Evolutionary conservation across 2,888 invertebrate species (phyloP), one percentile per base, ranked within the genome.

Genomic region (Limnephilus marmoratus): DNA sequence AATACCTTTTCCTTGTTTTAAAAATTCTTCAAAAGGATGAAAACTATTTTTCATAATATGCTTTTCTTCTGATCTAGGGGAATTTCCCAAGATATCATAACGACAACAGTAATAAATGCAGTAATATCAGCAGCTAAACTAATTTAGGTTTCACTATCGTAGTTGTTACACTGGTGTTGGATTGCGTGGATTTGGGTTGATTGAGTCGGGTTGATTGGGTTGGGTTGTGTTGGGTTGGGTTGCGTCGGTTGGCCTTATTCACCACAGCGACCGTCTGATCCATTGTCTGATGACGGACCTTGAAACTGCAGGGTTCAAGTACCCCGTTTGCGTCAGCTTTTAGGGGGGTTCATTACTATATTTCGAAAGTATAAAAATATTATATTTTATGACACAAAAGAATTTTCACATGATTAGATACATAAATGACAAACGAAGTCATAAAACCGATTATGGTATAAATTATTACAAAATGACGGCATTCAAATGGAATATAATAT

Each of bases 221-320:
- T 53, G 15, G 24, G 68, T 53, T 53, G 18, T 5, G 68, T 68
- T 68, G 68, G 24, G 68, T 68, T 68, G 24, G 68, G 68, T 68
- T n/a, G 68, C 68, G 18, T 53, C 24, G 7, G 24, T 68, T n/a
- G 68, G 24, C 68, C 68, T n/a, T 24, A 68, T 68, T 68, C 68
- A 41, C 85, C 11, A 85, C 85, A 85, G 31, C 85, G 45, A 29
- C 86, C 86, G 86, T 86, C 86, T 86, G 86, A 86, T 85, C 85
- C 85, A 85, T 85, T 85, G 91, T 92, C 90, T 90, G 92, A 92
- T 92, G 90, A 90, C 92, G 85, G 90, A 92, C 92, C 92, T 92
- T 92, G 92, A 90, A 86, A 85, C 49, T 85, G 41, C 86, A 18
- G 90, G 85, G 92, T 90, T 92, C 92, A 90, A 90, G 18, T 29